Evolutionary conservation across 1,140 invertebrate species (phyloP), one percentile per base, ranked within the genome.

Genomic region (Thaumetopoea pityocampa): DNA sequence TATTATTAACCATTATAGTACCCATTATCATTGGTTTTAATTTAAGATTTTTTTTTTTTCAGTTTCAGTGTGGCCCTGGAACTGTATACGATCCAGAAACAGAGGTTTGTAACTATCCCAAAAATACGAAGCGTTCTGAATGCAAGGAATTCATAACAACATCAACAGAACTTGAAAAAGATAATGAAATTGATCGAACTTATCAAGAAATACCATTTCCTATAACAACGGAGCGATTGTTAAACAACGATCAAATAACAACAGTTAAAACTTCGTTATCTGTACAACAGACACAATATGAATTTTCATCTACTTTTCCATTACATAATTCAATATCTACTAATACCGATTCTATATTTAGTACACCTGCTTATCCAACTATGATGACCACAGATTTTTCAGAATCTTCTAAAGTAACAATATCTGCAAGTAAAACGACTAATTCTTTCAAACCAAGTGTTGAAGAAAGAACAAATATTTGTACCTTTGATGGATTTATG

Each of bases 1-100:
- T 3, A 4, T 5, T 30, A 10, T 2, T 32, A 5, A 10, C 8
- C 1, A 10, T n/a, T n/a, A n/a, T n/a, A n/a, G n/a, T n/a, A n/a
- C n/a, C n/a, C n/a, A n/a, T n/a, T n/a, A n/a, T n/a, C n/a, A n/a
- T n/a, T n/a, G n/a, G n/a, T n/a, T n/a, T n/a, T n/a, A n/a, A n/a
- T n/a, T n/a, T n/a, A n/a, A n/a, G n/a, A 3, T 5, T 7, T 34
- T 30, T 42, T 36, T 24, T 27, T 43, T 89, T 90, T 41, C 85
- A 87, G 78, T 93, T 92, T 63, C 87, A 90, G 71, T 93, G 92
- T 64, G 89, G 87, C 1, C 83, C 86, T 24, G 91, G 90, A 15
- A 93, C 91, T 1, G 89, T 93, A 4, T 94, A 89, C 44, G 92
- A 93, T 57, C 86, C 88, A 7, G 77, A 86, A 1, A 87, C 82